Conservation (phyloP, 2,888 invertebrate species). For the Spodoptera exigua region DNA sequence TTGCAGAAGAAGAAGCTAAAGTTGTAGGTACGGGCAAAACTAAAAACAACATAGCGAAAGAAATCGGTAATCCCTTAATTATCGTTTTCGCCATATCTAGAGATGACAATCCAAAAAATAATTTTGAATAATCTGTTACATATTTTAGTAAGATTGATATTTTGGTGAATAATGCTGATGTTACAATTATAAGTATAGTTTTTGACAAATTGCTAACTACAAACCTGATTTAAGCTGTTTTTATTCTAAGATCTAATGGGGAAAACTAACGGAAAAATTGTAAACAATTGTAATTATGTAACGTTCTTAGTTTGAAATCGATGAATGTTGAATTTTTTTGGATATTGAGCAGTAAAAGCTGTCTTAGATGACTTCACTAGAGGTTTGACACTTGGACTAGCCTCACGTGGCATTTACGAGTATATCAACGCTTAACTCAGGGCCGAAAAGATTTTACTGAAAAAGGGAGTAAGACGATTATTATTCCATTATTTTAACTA, state of each 20-base stretch:
- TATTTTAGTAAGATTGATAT: too few species aligned
- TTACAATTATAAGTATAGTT: conserved; percentile 19
- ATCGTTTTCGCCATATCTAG: conserved; percentile 25
- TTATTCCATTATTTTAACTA: too few species aligned
- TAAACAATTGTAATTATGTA: conserved; percentile 92
- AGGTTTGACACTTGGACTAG: conserved; percentile 90
- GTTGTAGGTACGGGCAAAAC: conserved; percentile 56
- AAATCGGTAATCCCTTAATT: conserved; percentile 28
- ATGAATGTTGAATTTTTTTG: conserved; percentile 7
- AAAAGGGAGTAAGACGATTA: conserved; percentile 25
- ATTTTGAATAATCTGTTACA: too few species aligned
- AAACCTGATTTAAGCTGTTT: conserved; percentile 45
- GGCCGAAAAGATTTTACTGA: conserved; percentile 35
- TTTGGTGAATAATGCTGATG: too few species aligned
- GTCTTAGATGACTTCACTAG: conserved; percentile 59
- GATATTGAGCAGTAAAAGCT: conserved; percentile 56
- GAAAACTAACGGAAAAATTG: conserved; percentile 89
- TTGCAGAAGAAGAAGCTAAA: conserved; percentile 53
- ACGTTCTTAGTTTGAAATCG: conserved; percentile 23
- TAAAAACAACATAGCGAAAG: conserved; percentile 28
- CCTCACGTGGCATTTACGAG: conserved; percentile 92
- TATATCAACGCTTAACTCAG: conserved; percentile 73
- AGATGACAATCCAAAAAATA: conserved; percentile 31
- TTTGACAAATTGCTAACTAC: conserved; percentile 38
- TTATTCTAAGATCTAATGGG: conserved; percentile 53